These are phyloP conservation scores for Himalopsyche kuldschensis DNA, from an alignment of 2,888 invertebrate genomes.

Conservation along the genomic window DNA sequence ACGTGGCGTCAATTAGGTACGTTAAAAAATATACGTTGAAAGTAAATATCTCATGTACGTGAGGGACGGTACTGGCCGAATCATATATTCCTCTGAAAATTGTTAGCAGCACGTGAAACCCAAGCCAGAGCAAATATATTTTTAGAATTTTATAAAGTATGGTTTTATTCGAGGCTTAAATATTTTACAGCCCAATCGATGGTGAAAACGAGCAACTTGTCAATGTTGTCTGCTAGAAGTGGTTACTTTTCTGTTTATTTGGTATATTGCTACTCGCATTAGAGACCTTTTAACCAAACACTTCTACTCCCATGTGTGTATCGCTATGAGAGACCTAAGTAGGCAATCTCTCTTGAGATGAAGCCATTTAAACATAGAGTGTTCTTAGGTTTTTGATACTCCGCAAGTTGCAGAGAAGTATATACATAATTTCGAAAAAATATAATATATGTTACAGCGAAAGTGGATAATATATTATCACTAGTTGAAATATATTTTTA, in stretches of 20 bases:
- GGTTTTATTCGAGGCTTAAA: no score
- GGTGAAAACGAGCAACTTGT: not conserved
- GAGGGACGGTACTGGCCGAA: not conserved
- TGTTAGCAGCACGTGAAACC: not conserved
- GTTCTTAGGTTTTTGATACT: not conserved
- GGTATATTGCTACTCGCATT: not conserved
- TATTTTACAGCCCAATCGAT: no score
- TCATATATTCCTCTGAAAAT: not conserved
- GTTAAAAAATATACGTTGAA: not conserved
- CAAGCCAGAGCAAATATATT: not conserved
- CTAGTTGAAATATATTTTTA: no score
- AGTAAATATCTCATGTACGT: not conserved
- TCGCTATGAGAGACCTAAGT: not conserved
- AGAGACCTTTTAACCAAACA: not conserved
- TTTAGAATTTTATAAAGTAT: not conserved
- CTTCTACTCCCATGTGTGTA: not conserved
- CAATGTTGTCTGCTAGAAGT: not conserved
- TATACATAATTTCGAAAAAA: not conserved
- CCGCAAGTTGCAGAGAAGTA: not conserved
- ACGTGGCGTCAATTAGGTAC: not conserved
- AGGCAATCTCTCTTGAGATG: not conserved
- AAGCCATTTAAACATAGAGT: not conserved
- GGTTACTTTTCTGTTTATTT: not conserved
- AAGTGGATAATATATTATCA: no score
- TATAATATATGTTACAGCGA: no score